Base-by-base conservation (phyloP, 2,888 invertebrate genomes). In the Congeria kusceri region DNA sequence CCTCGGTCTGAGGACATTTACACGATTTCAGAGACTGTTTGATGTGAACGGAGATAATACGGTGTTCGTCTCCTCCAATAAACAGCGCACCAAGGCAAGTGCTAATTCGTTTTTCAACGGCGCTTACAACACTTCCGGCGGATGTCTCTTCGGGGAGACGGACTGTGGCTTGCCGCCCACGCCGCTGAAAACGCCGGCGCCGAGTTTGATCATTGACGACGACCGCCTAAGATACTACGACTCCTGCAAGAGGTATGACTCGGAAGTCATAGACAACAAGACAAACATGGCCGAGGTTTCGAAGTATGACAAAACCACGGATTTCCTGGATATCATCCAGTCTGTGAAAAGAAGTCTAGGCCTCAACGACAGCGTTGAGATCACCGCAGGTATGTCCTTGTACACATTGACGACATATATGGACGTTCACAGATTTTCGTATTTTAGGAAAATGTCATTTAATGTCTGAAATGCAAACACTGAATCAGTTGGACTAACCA, bases 91-190 rank as follows among this genome's bases (percentile, higher is more conserved):
- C 1, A 63, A 63, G 5, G 72, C 69, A 20, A 84, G 84, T 46
- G 74, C 77, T 3, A 71, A 61, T 25, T 61, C 71, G 23, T 81
- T 84, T 29, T 66, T 74, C 49, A 69, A 56, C 13, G 84, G 81
- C 13, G 20, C 81, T 29, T 56, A 49, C 2, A 39, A 67, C 0
- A 3, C 27, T 28, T 39, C 49, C 15, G 39, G 29, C 20, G 58
- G n/a, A 15, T 53, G 53, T 25, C 53, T 53, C n/a, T 2, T 23
- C 53, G 20, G 20, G 3, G 25, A n/a, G 23, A 20, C 2, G 53
- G 23, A 25, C 2, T 53, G 53, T 25, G 5, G 9, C 1, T 18
- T 29, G n/a, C 53, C 53, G 25, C 53, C 53, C 9, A 53, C 53
- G 2, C 23, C 23, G 25, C 20, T 53, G 5, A 25, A 20, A 18